Base-by-base conservation (phyloP, 1,140 invertebrate genomes). In the Acromyrmex heyeri region DNA sequence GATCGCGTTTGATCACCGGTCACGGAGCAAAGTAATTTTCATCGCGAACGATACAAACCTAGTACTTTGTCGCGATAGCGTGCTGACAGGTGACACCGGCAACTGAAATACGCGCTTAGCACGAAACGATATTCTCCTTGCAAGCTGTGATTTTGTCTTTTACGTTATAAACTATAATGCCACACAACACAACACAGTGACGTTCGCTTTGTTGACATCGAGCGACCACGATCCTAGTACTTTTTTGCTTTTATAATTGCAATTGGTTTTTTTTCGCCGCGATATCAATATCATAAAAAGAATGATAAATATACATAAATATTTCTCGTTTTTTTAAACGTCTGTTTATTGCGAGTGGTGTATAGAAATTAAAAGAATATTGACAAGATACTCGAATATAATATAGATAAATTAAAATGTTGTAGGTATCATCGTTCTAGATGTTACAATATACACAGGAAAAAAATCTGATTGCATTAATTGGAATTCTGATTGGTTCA, bases 1-100 rank as follows among this genome's bases (percentile, higher is more conserved):
- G 14, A 38, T 57, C 53, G 53, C 55, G 44, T 24, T 77, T 18
- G 75, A 44, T 77, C 50, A 44, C 4, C 57, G 27, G 24, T 65
- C 21, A 18, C 16, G 30, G 16, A 59, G 34, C 50, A 34, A 44
- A 44, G n/a, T 59, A 75, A 83, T 82, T 83, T 82, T 10, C 72
- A 44, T 34, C 34, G 72, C n/a, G 57, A 57, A 81, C 72, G 30
- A 24, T n/a, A 64, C n/a, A 50, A 57, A 81, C 64, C 24, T 86
- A 85, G 87, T 76, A 86, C 85, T 91, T 91, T 86, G 88, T 90
- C 72, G 86, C 79, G 34, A 86, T 89, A 55, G 81, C 90, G 90
- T 90, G 90, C 85, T 85, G 48, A 30, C 62, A 59, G 75, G 73
- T 90, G 86, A 91, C 90, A 91, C 50, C 57, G 75, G 21, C n/a